phyloP scores from a whole-genome alignment of 2,888 invertebrate species.

The Cheilosia variabilis region DNA sequence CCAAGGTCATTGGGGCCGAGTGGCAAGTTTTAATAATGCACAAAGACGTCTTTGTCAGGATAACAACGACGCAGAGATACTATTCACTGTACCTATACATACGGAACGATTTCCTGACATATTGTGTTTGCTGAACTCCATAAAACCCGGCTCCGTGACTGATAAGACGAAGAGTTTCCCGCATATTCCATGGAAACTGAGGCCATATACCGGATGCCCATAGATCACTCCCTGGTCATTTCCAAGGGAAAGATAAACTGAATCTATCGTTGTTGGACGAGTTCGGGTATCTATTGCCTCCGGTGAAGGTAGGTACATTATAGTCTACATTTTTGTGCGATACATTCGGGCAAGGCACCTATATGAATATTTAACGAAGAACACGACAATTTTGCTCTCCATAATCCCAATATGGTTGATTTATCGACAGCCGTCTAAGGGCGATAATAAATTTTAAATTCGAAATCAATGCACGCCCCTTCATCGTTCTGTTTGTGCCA shows the following conservation, averaged over 20 bases:
- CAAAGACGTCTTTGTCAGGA: constrained; percentile 42
- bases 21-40: constrained; percentile 37
- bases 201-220: constrained; percentile 4
- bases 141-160: not conserved
- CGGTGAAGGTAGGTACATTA: not conserved
- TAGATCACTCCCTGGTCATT: not conserved
- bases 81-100: not conserved
- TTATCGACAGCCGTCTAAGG: constrained; percentile 64
- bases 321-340: constrained; percentile 26
- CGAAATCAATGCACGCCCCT: constrained; percentile 50
- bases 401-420: constrained; percentile 66
- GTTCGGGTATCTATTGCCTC: not conserved
- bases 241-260: constrained; percentile 1
- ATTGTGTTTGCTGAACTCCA: constrained; percentile 14
- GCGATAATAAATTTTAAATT: constrained; percentile 68
- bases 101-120: constrained; percentile 33
- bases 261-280: not conserved
- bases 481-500: constrained; percentile 34
- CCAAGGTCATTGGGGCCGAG: constrained; percentile 1
- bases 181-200: not conserved
- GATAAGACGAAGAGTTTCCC: constrained; percentile 27
- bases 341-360: constrained; percentile 20
- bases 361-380: constrained; percentile 66
- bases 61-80: constrained; percentile 19
- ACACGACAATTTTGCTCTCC: constrained; percentile 47